Conservation (phyloP, 2,888 invertebrate species). For the Phania funesta region DNA sequence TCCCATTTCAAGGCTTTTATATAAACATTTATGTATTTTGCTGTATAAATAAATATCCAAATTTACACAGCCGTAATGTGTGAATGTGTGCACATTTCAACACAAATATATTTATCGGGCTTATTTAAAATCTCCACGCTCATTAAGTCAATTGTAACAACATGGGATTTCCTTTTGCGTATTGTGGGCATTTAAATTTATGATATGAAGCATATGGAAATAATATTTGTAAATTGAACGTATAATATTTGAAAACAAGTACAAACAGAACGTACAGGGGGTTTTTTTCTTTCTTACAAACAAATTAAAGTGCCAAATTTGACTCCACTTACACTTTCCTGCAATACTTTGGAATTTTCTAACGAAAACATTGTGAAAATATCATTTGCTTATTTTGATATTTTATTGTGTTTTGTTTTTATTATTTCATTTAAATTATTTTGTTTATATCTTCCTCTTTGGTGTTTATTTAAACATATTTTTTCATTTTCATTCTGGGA, state of each 20-base stretch:
- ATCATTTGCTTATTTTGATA: too few relatives aligned
- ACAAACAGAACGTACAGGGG: neutral
- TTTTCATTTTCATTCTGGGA: too few relatives aligned
- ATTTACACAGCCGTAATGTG: neutral
- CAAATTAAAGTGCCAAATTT: too few relatives aligned
- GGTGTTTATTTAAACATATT: too few relatives aligned
- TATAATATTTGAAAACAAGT: neutral
- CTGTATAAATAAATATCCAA: neutral
- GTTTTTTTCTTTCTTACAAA: too few relatives aligned
- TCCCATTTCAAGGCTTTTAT: constrained; percentile 4
- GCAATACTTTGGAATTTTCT: too few relatives aligned
- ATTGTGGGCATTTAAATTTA: constrained; percentile 40
- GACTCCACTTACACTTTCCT: too few relatives aligned
- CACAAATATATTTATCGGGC: constrained; percentile 46
- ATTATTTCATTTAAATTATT: too few relatives aligned
- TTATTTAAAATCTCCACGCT: constrained; percentile 54
- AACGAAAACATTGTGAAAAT: too few relatives aligned
- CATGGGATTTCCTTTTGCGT: constrained; percentile 47
- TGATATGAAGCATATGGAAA: constrained; percentile 47
- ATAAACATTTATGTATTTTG: constrained; percentile 14
- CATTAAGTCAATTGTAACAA: constrained; percentile 56
- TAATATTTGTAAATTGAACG: neutral
- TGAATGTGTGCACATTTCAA: neutral
- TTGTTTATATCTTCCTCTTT: too few relatives aligned
- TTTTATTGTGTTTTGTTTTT: too few relatives aligned